A percentile compares a stretch with the other conserved stretches of the same genome.
These are phyloP conservation scores for Sinocyclocheilus maitianheensis DNA, from an alignment of 2,113 vertebrate genomes.

Conservation along the genomic window DNA sequence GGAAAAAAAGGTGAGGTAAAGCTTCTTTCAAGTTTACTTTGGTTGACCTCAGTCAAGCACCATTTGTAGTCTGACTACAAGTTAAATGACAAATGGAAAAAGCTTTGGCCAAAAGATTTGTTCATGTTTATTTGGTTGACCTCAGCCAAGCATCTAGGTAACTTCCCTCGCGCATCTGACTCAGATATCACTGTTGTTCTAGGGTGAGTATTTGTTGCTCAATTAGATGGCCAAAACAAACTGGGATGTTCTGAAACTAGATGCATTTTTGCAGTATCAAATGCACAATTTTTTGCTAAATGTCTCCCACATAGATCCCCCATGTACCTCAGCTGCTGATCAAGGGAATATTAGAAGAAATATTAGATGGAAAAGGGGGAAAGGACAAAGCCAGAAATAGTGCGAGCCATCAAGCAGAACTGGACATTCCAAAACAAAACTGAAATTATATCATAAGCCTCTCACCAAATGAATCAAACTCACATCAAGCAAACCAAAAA, in stretches of 20 bases:
- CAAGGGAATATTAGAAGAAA: conserved; percentile 31
- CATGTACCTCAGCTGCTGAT: conserved; percentile 22
- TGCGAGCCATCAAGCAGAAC: background rate
- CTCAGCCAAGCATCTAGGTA: conserved; percentile 26
- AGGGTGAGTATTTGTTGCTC: conserved; percentile 8
- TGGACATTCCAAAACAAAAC: background rate
- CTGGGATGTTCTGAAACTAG: conserved; percentile 21
- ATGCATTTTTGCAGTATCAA: conserved; percentile 28
- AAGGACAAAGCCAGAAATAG: conserved; percentile 18
- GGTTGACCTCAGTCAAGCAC: conserved; percentile 27
- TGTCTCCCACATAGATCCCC: conserved; percentile 28
- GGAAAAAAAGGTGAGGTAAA: background rate
- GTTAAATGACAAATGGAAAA: conserved; percentile 29
- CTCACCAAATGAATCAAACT: background rate
- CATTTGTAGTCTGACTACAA: conserved; percentile 16
- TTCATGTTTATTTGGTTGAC: conserved; percentile 30
- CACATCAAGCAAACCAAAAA: background rate
- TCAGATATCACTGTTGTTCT: conserved; percentile 9
- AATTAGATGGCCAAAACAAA: conserved; percentile 16
- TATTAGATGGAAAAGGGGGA: conserved; percentile 16
- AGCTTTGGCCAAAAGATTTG: background rate
- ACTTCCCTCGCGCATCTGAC: conserved; percentile 3
- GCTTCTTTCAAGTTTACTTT: conserved; percentile 15
- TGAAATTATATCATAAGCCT: background rate
- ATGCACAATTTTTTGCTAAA: background rate